These are phyloP conservation scores for Noctua fimbriata DNA, from an alignment of 2,888 invertebrate genomes.

Conservation along the genomic window DNA sequence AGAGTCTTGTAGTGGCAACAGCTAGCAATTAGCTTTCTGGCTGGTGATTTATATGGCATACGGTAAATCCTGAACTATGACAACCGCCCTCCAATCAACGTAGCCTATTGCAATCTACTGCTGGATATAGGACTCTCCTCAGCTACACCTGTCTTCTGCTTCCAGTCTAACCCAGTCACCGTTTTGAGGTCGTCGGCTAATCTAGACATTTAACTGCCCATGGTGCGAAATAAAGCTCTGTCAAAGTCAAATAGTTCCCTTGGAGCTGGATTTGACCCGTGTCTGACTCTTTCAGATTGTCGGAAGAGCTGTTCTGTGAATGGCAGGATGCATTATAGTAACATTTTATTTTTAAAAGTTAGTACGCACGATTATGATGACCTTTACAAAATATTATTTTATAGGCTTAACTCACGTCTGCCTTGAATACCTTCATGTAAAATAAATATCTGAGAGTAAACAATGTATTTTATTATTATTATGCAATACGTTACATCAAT, in stretches of 20 bases:
- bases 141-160: background rate
- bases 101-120: background rate
- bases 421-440: constrained; percentile 45
- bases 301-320: constrained; percentile 16
- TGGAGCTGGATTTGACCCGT: background rate
- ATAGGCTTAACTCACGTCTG: constrained; percentile 25
- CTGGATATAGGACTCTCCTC: background rate
- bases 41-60: background rate
- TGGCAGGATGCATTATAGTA: constrained; percentile 11
- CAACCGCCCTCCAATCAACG: background rate
- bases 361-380: background rate
- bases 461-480: constrained; percentile 52
- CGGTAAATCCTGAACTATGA: background rate
- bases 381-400: constrained; percentile 44
- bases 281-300: background rate
- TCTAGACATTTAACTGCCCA: background rate
- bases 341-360: constrained; percentile 16
- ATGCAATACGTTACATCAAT: constrained; percentile 64
- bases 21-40: background rate
- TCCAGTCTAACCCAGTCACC: background rate
- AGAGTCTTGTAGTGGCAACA: background rate
- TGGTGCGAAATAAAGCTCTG: background rate
- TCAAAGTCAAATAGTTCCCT: background rate
- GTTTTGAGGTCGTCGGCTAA: background rate
- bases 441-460: constrained; percentile 43